These are phyloP conservation scores for Neomorphus geoffroyi DNA, from an alignment of 2,797 vertebrate species.

Conservation along the genomic window DNA sequence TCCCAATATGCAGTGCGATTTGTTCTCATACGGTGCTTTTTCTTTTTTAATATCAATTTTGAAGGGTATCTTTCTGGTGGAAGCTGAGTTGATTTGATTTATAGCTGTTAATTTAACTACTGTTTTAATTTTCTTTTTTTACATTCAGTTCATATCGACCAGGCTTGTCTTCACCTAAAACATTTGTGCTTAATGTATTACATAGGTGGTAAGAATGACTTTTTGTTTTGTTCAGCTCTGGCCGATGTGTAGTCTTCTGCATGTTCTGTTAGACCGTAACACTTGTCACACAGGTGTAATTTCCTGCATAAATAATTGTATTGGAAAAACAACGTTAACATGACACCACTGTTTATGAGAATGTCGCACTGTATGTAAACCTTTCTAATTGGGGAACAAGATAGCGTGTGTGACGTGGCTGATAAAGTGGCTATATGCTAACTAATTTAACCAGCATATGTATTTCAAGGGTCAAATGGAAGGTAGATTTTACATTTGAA, in stretches of 20 bases:
- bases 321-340: slow-evolving; percentile 77
- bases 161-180: slow-evolving; percentile 88
- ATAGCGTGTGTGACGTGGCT: slow-evolving; percentile 53
- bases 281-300: slow-evolving; percentile 56
- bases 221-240: slow-evolving; percentile 71
- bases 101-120: not conserved
- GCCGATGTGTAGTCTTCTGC: slow-evolving; percentile 73
- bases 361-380: slow-evolving; percentile 81
- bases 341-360: slow-evolving; percentile 82
- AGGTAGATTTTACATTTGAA: not conserved
- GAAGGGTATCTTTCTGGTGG: not conserved
- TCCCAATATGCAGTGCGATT: slow-evolving; percentile 75
- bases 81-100: slow-evolving; percentile 24
- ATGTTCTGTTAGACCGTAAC: slow-evolving; percentile 69
- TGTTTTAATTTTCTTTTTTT: slow-evolving; percentile 70
- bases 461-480: not conserved
- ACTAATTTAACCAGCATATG: slow-evolving; percentile 44
- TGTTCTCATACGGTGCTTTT: slow-evolving; percentile 83
- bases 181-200: slow-evolving; percentile 90
- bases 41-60: slow-evolving; percentile 50
- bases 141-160: slow-evolving; percentile 88
- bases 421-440: slow-evolving; percentile 35
- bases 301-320: slow-evolving; percentile 68
- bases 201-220: slow-evolving; percentile 87
- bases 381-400: slow-evolving; percentile 53